Conservation (phyloP, 2,113 vertebrate species). For the Tenebrosternarchus preto region DNA sequence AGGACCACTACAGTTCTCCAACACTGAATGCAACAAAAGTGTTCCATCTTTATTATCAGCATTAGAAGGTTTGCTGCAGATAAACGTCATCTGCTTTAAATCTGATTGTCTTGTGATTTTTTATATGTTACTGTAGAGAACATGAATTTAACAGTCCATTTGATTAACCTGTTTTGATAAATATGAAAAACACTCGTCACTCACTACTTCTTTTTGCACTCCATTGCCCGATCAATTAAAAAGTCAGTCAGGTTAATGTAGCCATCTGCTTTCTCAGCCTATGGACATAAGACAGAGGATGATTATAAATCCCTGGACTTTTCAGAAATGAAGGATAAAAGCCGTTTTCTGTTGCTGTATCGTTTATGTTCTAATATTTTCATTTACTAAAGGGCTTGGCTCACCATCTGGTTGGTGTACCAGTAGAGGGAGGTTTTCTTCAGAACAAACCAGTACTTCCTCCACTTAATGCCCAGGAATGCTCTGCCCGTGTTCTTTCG, state of each 20-base stretch:
- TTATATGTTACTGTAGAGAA: too few relatives aligned
- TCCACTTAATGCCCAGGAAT: constrained; percentile 96
- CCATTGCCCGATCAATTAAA: constrained; percentile 85
- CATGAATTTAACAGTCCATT: not conserved
- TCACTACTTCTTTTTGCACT: constrained; percentile 99
- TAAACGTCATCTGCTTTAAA: too few relatives aligned
- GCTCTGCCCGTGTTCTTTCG: constrained; percentile 92
- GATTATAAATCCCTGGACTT: too few relatives aligned
- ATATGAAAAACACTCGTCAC: constrained; percentile 49
- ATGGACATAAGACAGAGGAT: constrained; percentile 21
- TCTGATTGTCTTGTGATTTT: too few relatives aligned
- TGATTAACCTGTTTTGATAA: not conserved
- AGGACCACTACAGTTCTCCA: too few relatives aligned
- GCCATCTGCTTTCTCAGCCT: constrained; percentile 97
- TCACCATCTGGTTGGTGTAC: constrained; percentile 91
- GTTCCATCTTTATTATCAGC: too few relatives aligned
- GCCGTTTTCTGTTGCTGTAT: too few relatives aligned
- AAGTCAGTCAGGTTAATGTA: constrained; percentile 93
- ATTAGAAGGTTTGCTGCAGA: too few relatives aligned
- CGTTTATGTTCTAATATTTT: not conserved
- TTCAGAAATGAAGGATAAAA: too few relatives aligned
- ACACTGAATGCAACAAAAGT: too few relatives aligned
- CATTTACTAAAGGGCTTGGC: constrained; percentile 56
- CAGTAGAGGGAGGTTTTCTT: constrained; percentile 92
- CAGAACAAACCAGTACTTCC: constrained; percentile 96